Base-by-base conservation (phyloP, 2,888 invertebrate species). In the Helleia helle region DNA sequence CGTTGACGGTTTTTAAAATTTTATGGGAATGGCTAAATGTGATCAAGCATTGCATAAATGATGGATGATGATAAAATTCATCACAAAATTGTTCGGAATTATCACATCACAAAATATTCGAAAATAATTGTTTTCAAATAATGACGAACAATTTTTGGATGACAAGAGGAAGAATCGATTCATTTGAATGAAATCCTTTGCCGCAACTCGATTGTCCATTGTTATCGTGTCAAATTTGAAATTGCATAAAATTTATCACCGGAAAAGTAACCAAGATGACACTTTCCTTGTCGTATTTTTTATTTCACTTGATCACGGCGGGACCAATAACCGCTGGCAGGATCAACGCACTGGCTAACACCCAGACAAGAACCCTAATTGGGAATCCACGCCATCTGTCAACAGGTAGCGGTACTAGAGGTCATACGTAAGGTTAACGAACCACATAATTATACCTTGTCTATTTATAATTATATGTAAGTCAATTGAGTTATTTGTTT, bases 281-380 rank as follows among this genome's bases (percentile, higher is more conserved):
- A 63, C 62, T 66, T 65, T 65, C 62, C 49, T 56, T 49, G 51
- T 46, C 44, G 43, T 43, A 43, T 50, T 50, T 53, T 57, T 60
- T 59, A 52, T 51, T 52, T 55, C 51, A 52, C n/a, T 44, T 55
- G 50, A 54, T 53, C 56, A 54, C 47, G 41, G 40, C 24, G 55
- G 55, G 69, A 58, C 60, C 65, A 71, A 62, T 55, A 68, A 71
- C 71, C 72, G 59, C 40, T 22, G 43, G 22, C 30, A 61, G 51
- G 76, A 69, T 58, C 76, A 76, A 72, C 64, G 77, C 47, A 65
- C 77, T 67, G 56, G n/a, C 43, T 50, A 54, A 50, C 52, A 57
- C 58, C 49, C 49, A 49, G 56, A 52, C 55, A 59, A 51, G 56
- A 56, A 52, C 58, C 50, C 29, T 55, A 55, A 59, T 64, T 54